These are phyloP conservation scores for Amphipoea lucens DNA, from an alignment of 2,888 invertebrate species.

Conservation along the genomic window DNA sequence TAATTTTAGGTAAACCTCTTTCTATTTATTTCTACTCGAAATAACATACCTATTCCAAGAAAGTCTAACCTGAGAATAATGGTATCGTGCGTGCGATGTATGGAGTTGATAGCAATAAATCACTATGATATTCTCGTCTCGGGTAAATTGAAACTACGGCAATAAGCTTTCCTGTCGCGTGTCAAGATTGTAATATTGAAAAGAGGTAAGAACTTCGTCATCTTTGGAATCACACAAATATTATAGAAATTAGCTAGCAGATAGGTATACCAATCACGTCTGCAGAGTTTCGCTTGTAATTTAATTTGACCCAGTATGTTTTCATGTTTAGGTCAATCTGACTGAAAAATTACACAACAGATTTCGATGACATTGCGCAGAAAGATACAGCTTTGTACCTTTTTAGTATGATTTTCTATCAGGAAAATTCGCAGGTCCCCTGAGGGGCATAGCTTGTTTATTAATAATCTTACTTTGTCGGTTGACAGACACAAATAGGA, in stretches of 20 bases:
- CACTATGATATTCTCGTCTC: slow-evolving; percentile 20
- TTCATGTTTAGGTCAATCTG: background rate
- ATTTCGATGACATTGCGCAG: background rate
- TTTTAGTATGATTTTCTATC: no score
- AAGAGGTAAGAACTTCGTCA: background rate
- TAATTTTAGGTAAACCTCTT: background rate
- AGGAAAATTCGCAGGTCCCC: background rate
- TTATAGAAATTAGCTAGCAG: background rate
- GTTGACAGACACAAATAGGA: background rate
- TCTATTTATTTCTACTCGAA: background rate
- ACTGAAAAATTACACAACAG: background rate
- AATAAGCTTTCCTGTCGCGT: slow-evolving; percentile 21
- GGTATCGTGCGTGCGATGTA: slow-evolving; percentile 8
- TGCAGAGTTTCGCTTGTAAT: no score
- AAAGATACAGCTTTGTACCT: background rate
- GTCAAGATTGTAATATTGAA: slow-evolving; percentile 29
- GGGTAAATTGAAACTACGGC: slow-evolving; percentile 32
- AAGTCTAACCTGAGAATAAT: slow-evolving; percentile 38
- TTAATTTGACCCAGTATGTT: background rate
- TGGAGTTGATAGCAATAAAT: slow-evolving; percentile 46
- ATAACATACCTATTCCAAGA: slow-evolving; percentile 5
- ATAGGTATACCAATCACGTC: no score
- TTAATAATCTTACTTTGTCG: background rate
- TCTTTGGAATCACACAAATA: background rate
- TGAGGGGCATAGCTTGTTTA: background rate